Evolutionary conservation across 2,113 vertebrate genomes (phyloP).

Genomic region (Psittacula cyanocephala): DNA sequence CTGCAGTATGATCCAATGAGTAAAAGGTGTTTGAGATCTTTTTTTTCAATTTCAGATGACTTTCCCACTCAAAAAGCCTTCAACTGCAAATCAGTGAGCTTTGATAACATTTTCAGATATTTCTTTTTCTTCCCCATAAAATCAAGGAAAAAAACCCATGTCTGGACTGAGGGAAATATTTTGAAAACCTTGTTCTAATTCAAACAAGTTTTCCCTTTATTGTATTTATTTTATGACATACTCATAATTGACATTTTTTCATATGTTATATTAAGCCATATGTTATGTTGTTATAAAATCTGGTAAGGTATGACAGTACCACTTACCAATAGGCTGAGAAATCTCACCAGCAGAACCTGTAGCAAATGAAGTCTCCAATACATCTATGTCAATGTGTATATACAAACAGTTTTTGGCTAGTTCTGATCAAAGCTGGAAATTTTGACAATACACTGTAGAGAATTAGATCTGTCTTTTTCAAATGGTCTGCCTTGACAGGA

Average conservation of each 20-base stretch:
- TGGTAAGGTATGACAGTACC: not conserved
- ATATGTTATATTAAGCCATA: not conserved
- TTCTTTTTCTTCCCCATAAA: not conserved
- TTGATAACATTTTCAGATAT: not conserved
- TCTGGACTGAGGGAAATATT: not conserved
- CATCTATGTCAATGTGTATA: rapidly evolving
- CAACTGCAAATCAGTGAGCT: not conserved
- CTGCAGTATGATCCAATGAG: not conserved
- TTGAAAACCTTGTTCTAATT: not conserved
- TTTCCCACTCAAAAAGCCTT: not conserved
- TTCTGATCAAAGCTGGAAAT: not conserved
- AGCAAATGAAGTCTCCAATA: not conserved
- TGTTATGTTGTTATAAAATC: not conserved
- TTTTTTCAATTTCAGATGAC: not conserved
- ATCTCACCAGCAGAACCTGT: not conserved
- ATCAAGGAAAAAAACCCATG: not conserved
- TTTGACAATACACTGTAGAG: not conserved
- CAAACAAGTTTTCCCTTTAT: not conserved
- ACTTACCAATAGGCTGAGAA: not conserved
- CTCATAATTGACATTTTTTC: not conserved
- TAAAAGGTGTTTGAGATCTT: not conserved
- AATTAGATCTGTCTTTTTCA: not conserved
- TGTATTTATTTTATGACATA: not conserved
- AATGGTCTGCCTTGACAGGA: not conserved
- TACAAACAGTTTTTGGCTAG: rapidly evolving